Conservation (phyloP, 2,113 vertebrate genomes). For the Serinus canaria region DNA sequence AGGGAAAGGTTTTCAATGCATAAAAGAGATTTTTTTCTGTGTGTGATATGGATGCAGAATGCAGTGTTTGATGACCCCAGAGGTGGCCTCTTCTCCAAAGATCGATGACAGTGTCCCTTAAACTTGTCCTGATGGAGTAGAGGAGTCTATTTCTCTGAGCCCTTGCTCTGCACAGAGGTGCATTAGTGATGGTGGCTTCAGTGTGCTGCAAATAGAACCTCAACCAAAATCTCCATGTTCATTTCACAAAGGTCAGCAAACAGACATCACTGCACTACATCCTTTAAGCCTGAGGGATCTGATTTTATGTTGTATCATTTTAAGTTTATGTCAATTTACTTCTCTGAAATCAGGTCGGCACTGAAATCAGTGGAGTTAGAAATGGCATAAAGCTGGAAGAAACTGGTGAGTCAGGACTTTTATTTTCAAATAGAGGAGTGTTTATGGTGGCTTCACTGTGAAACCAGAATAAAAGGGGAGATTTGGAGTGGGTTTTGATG, state of each 20-base stretch:
- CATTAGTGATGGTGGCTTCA: not conserved
- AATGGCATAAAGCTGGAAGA: not conserved
- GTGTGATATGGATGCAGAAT: not conserved
- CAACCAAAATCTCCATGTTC: constrained; percentile 20
- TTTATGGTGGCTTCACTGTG: not conserved
- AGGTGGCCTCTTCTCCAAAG: not conserved
- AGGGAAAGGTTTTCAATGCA: not conserved
- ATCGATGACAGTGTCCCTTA: not conserved
- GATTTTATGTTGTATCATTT: not conserved
- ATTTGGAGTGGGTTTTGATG: not conserved
- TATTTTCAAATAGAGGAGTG: not conserved
- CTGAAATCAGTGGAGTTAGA: not conserved
- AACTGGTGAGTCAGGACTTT: not conserved
- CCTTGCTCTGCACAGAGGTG: not conserved
- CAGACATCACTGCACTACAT: not conserved
- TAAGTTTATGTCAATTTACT: constrained; percentile 23
- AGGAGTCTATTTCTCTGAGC: not conserved
- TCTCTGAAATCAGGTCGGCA: not conserved
- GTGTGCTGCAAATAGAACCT: not conserved
- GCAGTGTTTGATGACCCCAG: not conserved
- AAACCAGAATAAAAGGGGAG: not conserved
- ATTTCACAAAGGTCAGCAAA: constrained; percentile 10
- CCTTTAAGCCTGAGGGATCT: not conserved
- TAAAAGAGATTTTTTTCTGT: not conserved
- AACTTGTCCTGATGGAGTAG: not conserved